Conservation (phyloP, 2,888 invertebrate genomes). For the Zhengitettix transpicula region DNA sequence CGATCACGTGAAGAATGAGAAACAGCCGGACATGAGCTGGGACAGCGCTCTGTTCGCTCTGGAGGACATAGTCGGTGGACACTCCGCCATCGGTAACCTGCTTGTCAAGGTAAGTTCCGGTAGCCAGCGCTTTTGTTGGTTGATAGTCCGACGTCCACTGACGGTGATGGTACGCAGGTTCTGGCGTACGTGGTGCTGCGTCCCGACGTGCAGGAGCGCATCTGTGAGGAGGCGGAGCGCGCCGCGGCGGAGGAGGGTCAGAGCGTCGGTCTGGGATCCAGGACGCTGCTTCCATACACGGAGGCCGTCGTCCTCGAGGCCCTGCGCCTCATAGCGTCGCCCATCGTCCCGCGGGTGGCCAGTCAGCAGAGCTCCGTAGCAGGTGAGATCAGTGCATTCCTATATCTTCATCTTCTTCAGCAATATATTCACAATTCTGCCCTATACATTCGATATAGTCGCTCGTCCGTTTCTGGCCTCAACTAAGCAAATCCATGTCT, state of each 20-base stretch:
- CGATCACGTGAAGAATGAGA: constrained; percentile 28
- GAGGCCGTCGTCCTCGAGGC: constrained; percentile 43
- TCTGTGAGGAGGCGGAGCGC: constrained; percentile 36
- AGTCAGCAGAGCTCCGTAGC: constrained; percentile 41
- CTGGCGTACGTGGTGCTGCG: constrained; percentile 36
- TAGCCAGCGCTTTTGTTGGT: too few relatives aligned
- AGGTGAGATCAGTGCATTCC: constrained; percentile 28
- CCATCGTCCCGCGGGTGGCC: constrained; percentile 50
- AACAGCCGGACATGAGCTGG: constrained; percentile 29
- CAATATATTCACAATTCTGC: too few relatives aligned
- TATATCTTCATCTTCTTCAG: too few relatives aligned
- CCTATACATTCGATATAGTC: too few relatives aligned
- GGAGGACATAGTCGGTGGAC: constrained; percentile 41
- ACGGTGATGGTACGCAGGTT: constrained; percentile 15
- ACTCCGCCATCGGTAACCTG: constrained; percentile 45
- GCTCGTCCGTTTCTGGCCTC: too few relatives aligned
- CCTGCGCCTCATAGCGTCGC: constrained; percentile 43
- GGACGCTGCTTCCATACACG: constrained; percentile 37
- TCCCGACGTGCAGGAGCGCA: constrained; percentile 32
- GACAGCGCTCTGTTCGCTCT: constrained; percentile 33
- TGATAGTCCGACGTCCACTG: too few relatives aligned
- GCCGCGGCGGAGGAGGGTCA: constrained; percentile 19
- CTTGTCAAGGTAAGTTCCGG: constrained; percentile 27
- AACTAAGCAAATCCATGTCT: too few relatives aligned
- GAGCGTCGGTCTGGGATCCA: constrained; percentile 26